Base-by-base conservation (phyloP, 2,113 vertebrate genomes). In the Carlito syrichta region DNA sequence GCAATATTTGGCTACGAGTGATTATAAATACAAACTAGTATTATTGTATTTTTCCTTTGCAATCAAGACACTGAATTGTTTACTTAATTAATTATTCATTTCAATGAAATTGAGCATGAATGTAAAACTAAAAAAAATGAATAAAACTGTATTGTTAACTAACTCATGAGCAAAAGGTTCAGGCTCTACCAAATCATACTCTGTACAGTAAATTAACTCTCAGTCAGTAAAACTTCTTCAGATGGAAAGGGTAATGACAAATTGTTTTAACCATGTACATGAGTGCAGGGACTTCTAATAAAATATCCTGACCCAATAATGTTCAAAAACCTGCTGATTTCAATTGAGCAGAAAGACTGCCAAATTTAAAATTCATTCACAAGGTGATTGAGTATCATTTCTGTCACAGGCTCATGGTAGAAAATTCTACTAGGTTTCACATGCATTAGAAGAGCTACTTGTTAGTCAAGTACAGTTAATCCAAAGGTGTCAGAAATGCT, bases 31-130 rank as follows among this genome's bases (percentile, higher is more conserved):
- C 14, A 90, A 97, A 84, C n/a, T 89, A 60, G 10, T 32, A 97
- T 91, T 93, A 78, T 23, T 84, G 25, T 95, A n/a, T 95, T n/a
- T 97, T 96, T 82, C 60, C 74, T 96, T 92, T 97, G 11, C 69
- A 96, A 96, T 95, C 76, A 97, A 85, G 14, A 52, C 78, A 52
- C 40, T 90, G 74, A 97, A 54, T 48, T 86, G 81, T 98, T 98
- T 98, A 90, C 78, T 97, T 95, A 97, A 94, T 97, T 98, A 98
- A 98, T 97, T 98, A 98, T 98, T 98, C 90, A 98, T 97, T 97
- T 86, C 43, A 95, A 50, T 92, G 87, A 97, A 98, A 95, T 96
- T 94, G 94, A 95, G 56, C 86, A 82, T 90, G 68, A 96, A 95
- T 96, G 68, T 94, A 50, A 96, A 96, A 25, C 68, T 95, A 89